Percentiles rank a stretch among this genome's conserved stretches.
phyloP scores from a whole-genome alignment of 2,113 vertebrate genomes.

The Zosterops hypoxanthus region DNA sequence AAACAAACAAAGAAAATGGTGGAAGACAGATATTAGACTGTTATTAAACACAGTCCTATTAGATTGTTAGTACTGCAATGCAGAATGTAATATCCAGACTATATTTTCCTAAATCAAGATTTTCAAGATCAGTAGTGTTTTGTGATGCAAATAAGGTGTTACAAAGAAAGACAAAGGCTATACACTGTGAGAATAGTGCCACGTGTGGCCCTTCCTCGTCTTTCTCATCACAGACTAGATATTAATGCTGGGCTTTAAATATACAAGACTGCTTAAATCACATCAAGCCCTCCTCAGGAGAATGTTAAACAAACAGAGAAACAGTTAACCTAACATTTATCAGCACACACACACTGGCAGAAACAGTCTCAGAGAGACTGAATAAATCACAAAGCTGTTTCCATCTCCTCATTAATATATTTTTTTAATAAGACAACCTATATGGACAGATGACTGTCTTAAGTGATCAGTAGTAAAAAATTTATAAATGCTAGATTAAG shows the following conservation, averaged over 20 bases:
- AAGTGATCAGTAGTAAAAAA: neutral
- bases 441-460: neutral
- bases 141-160: neutral
- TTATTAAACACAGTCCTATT: neutral
- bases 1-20: neutral
- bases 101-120: neutral
- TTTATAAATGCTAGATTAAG: conserved; percentile 2
- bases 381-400: conserved; percentile 45
- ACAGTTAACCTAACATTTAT: conserved; percentile 39
- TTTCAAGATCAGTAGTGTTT: neutral
- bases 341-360: conserved; percentile 1
- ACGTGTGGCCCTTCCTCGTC: neutral
- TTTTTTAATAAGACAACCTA: neutral
- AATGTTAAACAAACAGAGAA: conserved; percentile 35
- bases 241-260: neutral
- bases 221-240: neutral
- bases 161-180: neutral
- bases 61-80: neutral
- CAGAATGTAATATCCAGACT: neutral
- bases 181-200: neutral
- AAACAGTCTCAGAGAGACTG: neutral
- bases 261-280: neutral
- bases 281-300: neutral
- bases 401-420: neutral
- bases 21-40: neutral